Evolutionary conservation across 2,888 invertebrate genomes (phyloP), one percentile per base, ranked within the genome.

Genomic region (Meteorus cinctellus): DNA sequence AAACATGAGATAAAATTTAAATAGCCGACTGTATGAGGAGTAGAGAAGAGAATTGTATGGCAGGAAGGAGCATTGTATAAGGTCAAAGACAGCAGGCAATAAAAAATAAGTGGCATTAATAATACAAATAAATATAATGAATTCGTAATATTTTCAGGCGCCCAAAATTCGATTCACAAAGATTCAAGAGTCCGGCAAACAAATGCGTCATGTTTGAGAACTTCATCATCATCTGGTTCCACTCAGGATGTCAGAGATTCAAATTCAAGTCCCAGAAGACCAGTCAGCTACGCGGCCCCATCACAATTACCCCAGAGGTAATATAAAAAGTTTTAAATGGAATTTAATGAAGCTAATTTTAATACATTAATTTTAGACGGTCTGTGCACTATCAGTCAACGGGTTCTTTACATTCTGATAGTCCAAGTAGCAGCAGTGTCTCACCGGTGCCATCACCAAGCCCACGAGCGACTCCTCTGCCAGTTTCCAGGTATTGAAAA

Each of bases 381-480:
- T 94, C 94, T 31, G 93, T 95, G 14, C 95, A 95, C 88, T 95
- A 96, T 90, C 96, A 96, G 87, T 96, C 96, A 1, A 95, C 95
- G 67, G 95, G 95, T 24, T 95, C 95, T 2, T 91, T 95, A 68
- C 96, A 96, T 90, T 96, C 96, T 69, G 95, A 95, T 89, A 94
- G 95, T 76, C 95, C 95, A 8, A 96, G 95, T 84, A 95, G 95
- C 8, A 95, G 94, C 84, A 95, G 95, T 70, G 93, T 95, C 75
- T 96, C 96, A n/a, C 96, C 96, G 10, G 94, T 95, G 79, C 95
- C 96, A 24, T 94, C 94, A 0, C 94, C 94, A 66, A 94, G 94
- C 45, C 94, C 94, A 8, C 91, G 94, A 80, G 94, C 94, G 71
- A 94, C 94, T 1, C 94, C 94, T 55, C 91, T 93, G 79, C 94